Evolutionary conservation across 1,140 invertebrate genomes (phyloP), one percentile per base, ranked within the genome.

Genomic region (Nephotettix cincticeps): DNA sequence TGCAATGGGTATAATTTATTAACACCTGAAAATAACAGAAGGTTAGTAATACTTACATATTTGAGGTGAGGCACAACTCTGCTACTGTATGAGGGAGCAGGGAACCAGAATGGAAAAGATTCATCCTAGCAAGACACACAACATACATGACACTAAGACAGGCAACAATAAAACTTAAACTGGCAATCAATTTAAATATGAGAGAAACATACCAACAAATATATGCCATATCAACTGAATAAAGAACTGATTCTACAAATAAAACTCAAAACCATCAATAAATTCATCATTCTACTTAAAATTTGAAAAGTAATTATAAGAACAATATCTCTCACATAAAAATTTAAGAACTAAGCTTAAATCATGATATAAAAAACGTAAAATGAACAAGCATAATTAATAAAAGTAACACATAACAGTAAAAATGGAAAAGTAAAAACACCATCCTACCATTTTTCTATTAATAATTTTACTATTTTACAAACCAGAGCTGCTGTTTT

Each of bases 101-200:
- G 74, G 68, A 91, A 87, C 92, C 92, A 94, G 68, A 91, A 89
- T 0, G 92, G 91, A 80, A 88, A 89, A 72, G 89, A 83, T 76
- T 93, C 92, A 74, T 92, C 85, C 86, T 87, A 77, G 56, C 77
- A n/a, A n/a, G n/a, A n/a, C n/a, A n/a, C n/a, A n/a, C n/a, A n/a
- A n/a, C n/a, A n/a, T n/a, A n/a, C 80, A 76, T 45, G 76, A 72
- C 75, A 69, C 74, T 56, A 70, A 76, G 63, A 43, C 1, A 64
- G 56, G 23, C 56, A 67, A 51, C 58, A 54, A 27, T 32, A 54
- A 45, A 63, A 65, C n/a, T 27, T 11, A n/a, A n/a, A n/a, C n/a
- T n/a, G n/a, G n/a, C n/a, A n/a, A n/a, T n/a, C 43, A 66, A 19
- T 19, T 21, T 47, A 32, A 14, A 63, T 11, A 61, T 27, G 29